Evolutionary conservation across 2,888 invertebrate genomes (phyloP).

Genomic region (Polia nebulosa): DNA sequence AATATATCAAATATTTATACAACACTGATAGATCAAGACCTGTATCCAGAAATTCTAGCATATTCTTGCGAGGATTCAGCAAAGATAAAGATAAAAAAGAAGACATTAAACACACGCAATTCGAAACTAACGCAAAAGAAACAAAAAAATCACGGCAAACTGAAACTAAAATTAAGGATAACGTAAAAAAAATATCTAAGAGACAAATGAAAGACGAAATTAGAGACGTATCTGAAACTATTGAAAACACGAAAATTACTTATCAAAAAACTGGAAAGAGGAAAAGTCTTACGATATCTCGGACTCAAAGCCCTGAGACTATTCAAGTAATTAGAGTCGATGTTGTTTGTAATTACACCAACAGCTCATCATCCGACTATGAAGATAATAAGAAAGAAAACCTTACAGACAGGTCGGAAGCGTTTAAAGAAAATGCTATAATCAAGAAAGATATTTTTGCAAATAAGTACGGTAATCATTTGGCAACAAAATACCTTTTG

Average conservation of each 20-base stretch:
- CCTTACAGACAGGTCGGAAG: constrained; percentile 45
- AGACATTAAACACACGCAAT: constrained; percentile 78
- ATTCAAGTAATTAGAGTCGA: constrained; percentile 89
- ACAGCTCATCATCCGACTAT: constrained; percentile 72
- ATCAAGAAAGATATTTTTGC: constrained; percentile 75
- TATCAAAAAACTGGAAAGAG: constrained; percentile 82
- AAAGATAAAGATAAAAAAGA: constrained; percentile 65
- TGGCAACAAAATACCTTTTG: constrained; percentile 82
- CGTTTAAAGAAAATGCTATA: constrained; percentile 67
- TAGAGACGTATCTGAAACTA: constrained; percentile 60
- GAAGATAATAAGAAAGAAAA: constrained; percentile 72
- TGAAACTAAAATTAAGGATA: constrained; percentile 66
- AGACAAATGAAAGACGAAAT: constrained; percentile 60
- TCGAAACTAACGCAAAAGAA: constrained; percentile 65
- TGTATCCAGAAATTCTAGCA: constrained; percentile 81
- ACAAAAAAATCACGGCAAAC: constrained; percentile 68
- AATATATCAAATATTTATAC: constrained; percentile 84
- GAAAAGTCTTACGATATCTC: constrained; percentile 87
- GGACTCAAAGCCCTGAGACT: constrained; percentile 86
- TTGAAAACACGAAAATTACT: constrained; percentile 78
- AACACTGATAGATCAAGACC: constrained; percentile 80
- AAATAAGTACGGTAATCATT: constrained; percentile 79
- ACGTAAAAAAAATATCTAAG: constrained; percentile 57
- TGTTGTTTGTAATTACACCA: constrained; percentile 83
- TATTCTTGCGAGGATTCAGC: constrained; percentile 71